Conservation (phyloP, 2,113 vertebrate genomes). For the Nanorana parkeri region DNA sequence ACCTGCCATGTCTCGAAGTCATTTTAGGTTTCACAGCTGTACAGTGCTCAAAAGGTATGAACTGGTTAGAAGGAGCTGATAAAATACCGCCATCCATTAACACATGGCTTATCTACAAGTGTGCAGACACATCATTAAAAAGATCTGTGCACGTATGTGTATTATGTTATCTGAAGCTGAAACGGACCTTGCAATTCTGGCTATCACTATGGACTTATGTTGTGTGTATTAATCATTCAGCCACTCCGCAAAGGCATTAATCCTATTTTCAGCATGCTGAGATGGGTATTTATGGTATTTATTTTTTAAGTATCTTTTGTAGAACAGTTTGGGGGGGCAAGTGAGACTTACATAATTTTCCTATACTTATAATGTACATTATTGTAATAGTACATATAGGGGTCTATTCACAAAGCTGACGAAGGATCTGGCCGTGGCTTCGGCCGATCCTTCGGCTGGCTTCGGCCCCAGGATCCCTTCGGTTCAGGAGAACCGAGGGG, state of each 20-base stretch:
- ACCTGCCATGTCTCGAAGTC: not conserved
- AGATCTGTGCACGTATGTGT: not conserved
- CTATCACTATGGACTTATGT: not conserved
- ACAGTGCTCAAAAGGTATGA: not conserved
- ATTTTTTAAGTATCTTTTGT: too few relatives aligned
- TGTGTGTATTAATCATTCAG: conserved; percentile 2
- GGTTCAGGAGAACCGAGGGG: too few relatives aligned
- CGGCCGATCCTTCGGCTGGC: too few relatives aligned
- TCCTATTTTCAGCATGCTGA: conserved; percentile 2
- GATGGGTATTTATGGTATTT: not conserved
- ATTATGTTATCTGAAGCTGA: conserved; percentile 21
- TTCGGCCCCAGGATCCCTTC: too few relatives aligned
- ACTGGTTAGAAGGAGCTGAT: conserved; percentile 9
- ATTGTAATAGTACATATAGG: too few relatives aligned
- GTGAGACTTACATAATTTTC: too few relatives aligned
- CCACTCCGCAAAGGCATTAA: conserved; percentile 1
- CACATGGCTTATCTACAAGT: conserved; percentile 37
- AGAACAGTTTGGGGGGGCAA: too few relatives aligned
- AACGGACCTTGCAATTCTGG: conserved; percentile 15
- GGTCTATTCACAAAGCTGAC: too few relatives aligned
- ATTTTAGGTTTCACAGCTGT: conserved; percentile 1
- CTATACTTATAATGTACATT: too few relatives aligned
- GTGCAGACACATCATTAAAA: conserved; percentile 21
- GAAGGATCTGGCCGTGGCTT: too few relatives aligned
- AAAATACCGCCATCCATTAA: conserved; percentile 19